Evolutionary conservation across 2,113 vertebrate genomes (phyloP), one percentile per base, ranked within the genome.

Genomic region (Albula goreensis): DNA sequence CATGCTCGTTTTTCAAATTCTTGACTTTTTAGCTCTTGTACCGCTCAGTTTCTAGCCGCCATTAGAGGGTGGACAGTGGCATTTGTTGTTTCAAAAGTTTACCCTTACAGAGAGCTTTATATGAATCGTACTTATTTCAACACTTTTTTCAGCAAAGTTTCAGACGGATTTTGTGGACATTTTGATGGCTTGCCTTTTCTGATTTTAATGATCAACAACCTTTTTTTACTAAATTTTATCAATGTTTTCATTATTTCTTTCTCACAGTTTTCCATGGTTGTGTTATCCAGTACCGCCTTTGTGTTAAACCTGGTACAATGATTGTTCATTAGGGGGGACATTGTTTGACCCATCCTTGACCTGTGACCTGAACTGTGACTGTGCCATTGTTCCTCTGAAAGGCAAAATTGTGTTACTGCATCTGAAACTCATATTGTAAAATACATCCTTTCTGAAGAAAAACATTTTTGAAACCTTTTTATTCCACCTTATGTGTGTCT

Each of bases 381-480:
- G 87, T 90, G 83, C 89, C 86, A 78, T 83, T 9, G 84, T 51
- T 83, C 53, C 41, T 50, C 25, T 15, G 19, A 25, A 3, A 80
- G 51, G 53, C 11, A 74, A 49, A 50, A 88, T 81, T n/a, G 25
- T 49, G 56, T 50, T 57, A 83, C 84, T 82, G 53, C 51, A 89
- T 83, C 51, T 89, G 87, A 87, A 63, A 74, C 83, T 83, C 60
- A 56, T 12, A 60, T 3, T 19, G 60, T 19, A 19, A 66, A 66
- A 66, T 66, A 66, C 22, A 66, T 66, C 60, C 22, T 66, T 66
- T 22, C 22, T 66, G 60, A 66, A 66, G 15, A 66, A 66, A 66
- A 66, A 15, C 17, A 66, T 19, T 66, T 15, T 66, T 66, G 60
- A 66, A 66, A 22, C 60, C 60, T 66, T 60, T 3, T 12, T 66